Base-by-base conservation (phyloP, 2,797 vertebrate genomes). In the Malacoraja senta region DNA sequence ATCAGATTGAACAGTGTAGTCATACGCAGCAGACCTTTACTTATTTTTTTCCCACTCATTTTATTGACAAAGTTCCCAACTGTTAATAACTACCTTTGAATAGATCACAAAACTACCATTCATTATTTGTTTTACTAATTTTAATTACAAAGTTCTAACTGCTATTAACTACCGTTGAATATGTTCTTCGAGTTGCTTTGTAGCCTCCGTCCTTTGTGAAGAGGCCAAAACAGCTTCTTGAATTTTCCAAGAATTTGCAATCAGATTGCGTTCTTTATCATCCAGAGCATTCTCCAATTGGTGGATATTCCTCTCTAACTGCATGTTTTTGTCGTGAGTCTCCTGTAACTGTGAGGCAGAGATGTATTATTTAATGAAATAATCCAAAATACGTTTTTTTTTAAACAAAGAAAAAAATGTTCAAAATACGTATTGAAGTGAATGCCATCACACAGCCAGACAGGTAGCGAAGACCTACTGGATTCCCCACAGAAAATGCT, bases 111-210 rank as follows among this genome's bases (percentile, higher is more conserved):
- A 53, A 53, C 44, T 53, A 83, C 21, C 29, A 79, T 93, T 93
- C 80, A 58, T 58, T 21, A 92, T 13, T 74, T 90, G 32, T 26
- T 72, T 26, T 44, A 29, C 38, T 74, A 26, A 91, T 38, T 38
- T 21, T 91, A 38, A 91, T 38, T 15, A n/a, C 53, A 84, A 84
- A 71, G 35, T n/a, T 44, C 26, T 17, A 76, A 38, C 26, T 76
- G 13, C 58, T 44, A 74, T 74, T 9, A 38, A 44, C 44, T 96
- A 98, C 98, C 95, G 96, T 94, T 98, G 98, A 93, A 98, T 90
- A 0, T 97, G 97, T 68, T 98, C 97, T 94, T 99, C 97, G 93
- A 97, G 96, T 95, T 98, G 97, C 95, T 97, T 97, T 94, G 96
- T 68, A 53, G 95, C 96, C 29, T 94, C 94, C 17, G 95, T 95